phyloP scores from a whole-genome alignment of 2,113 vertebrate genomes.

The Bubalus kerabau region DNA sequence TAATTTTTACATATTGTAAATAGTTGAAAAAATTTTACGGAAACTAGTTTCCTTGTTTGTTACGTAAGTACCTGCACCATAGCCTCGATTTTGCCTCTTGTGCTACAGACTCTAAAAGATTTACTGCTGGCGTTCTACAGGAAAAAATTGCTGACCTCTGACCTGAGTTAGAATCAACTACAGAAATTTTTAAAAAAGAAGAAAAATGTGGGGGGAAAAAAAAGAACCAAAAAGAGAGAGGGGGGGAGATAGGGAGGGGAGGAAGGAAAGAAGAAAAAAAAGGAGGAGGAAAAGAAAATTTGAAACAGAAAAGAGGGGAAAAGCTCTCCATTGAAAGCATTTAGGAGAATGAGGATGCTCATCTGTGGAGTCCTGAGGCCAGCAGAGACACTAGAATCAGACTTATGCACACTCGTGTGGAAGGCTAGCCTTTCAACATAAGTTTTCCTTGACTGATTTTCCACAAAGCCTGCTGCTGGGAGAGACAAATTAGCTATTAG shows the following conservation, averaged over 20 bases:
- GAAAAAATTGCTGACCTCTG: not conserved
- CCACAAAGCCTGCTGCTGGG: constrained; percentile 47
- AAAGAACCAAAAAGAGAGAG: rapidly evolving
- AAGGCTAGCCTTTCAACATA: constrained; percentile 18
- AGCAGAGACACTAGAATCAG: rapidly evolving
- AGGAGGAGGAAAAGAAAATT: no score
- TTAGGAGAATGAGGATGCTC: not conserved
- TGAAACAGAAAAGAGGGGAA: not conserved
- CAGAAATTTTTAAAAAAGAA: not conserved
- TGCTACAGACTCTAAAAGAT: not conserved
- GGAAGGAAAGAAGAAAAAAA: no score
- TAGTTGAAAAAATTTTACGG: not conserved
- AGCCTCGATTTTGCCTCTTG: not conserved
- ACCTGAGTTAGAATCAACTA: not conserved
- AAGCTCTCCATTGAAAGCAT: not conserved
- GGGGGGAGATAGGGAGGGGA: rapidly evolving
- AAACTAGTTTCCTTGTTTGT: not conserved
- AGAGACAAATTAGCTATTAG: constrained; percentile 64
- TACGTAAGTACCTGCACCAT: not conserved
- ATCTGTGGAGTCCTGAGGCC: rapidly evolving
- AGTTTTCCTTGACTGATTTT: constrained; percentile 49
- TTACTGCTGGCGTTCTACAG: not conserved
- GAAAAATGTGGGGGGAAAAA: rapidly evolving
- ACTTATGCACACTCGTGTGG: not conserved
- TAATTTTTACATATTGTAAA: not conserved